Base-by-base conservation (phyloP, 1,140 invertebrate species). In the Agraylea sexmaculata region DNA sequence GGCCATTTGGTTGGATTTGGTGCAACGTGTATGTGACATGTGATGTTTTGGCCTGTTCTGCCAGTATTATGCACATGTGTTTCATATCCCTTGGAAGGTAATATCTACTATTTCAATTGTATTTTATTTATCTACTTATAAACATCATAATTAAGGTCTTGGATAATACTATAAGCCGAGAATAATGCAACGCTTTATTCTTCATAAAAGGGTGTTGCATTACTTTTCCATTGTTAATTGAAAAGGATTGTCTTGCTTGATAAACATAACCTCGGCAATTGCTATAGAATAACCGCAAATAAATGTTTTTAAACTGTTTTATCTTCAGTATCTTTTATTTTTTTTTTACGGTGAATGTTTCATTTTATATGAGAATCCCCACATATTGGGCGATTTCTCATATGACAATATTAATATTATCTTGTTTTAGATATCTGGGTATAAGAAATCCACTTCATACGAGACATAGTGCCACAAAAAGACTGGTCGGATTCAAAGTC, bases 51-150 rank as follows among this genome's bases (percentile, higher is more conserved):
- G 86, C 89, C 37, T 95, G 91, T 56, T 90, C 87, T 0, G 83
- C 87, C 5, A 89, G 84, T 52, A 96, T 96, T 55, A 83, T 93
- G 77, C 92, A 96, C 72, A 94, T 96, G 88, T 92, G 89, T 58
- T 91, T 89, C 64, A 95, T 96, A 58, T 89, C 85, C 23, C 70
- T 96, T 46, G 88, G 89, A 43, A 76, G 91, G 51, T 67, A 46
- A 45, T 8, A 15, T 36, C n/a, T n/a, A n/a, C n/a, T n/a, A n/a
- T n/a, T n/a, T n/a, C n/a, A n/a, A n/a, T n/a, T n/a, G n/a, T n/a
- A 6, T 30, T 21, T 34, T 6, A 35, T 19, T 19, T 33, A 11
- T 2, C 12, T 19, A 16, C 21, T 19, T 10, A 38, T 28, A 27
- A 27, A n/a, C n/a, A 27, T n/a, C n/a, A n/a, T n/a, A n/a, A n/a